These are phyloP conservation scores for Smittia sp. DNA, from an alignment of 2,888 invertebrate species.

Conservation along the genomic window DNA sequence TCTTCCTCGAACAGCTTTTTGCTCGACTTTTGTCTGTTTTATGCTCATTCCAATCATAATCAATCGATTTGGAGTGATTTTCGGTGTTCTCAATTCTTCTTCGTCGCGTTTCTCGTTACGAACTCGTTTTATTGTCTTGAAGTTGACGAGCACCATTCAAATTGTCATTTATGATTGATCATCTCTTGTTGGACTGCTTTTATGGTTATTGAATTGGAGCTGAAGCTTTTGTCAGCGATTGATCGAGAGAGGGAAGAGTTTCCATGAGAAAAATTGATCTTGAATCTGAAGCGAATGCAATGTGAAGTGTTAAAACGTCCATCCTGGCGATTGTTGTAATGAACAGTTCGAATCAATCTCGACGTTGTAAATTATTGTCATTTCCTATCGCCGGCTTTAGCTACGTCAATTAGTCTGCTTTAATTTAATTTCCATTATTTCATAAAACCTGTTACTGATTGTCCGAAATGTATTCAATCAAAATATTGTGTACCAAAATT, in stretches of 20 bases:
- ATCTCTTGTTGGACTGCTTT: slow-evolving; percentile 5
- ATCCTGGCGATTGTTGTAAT: not conserved
- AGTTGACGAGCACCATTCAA: slow-evolving; percentile 14
- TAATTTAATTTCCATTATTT: slow-evolving; percentile 18
- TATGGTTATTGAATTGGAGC: slow-evolving; percentile 14
- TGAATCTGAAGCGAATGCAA: slow-evolving; percentile 8
- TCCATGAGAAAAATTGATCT: not conserved
- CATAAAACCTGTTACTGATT: slow-evolving; percentile 10
- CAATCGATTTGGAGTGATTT: slow-evolving; percentile 18
- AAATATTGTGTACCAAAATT: slow-evolving; percentile 24
- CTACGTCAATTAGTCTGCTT: slow-evolving; percentile 20
- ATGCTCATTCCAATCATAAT: slow-evolving; percentile 19
- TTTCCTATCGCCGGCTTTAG: slow-evolving; percentile 20
- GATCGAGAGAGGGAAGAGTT: not conserved
- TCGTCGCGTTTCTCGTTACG: not conserved
- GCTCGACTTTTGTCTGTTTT: slow-evolving; percentile 15
- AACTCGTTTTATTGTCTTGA: not conserved
- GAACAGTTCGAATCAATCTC: slow-evolving; percentile 21
- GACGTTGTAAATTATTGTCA: slow-evolving; percentile 27
- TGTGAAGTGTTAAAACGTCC: slow-evolving; percentile 13
- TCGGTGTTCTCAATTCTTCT: not conserved
- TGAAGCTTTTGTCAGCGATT: not conserved
- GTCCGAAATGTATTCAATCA: slow-evolving; percentile 15
- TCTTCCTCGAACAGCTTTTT: not conserved
- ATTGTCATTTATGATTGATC: slow-evolving; percentile 35